phyloP scores from a whole-genome alignment of 2,113 vertebrate genomes.

The Eublepharis macularius region DNA sequence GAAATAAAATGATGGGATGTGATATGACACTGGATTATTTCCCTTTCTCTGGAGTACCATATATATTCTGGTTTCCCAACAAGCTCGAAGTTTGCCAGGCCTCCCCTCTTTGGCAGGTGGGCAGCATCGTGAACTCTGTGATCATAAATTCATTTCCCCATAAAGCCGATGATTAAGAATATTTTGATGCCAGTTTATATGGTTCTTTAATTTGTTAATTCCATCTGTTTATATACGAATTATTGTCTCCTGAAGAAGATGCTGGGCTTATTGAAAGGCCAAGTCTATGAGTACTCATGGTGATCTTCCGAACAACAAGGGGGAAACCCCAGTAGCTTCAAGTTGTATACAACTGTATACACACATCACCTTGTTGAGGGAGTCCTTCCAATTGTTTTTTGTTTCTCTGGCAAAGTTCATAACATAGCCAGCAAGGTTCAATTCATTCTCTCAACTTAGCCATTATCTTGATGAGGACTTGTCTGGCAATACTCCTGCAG shows the following conservation, averaged over 20 bases:
- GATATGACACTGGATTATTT: too few species aligned
- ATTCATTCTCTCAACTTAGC: slow-evolving; percentile 43
- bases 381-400: neutral
- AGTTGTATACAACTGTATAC: slow-evolving; percentile 12
- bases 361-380: slow-evolving; percentile 7
- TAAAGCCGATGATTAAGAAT: neutral
- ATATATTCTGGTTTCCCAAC: slow-evolving; percentile 30
- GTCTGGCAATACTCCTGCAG: slow-evolving; percentile 19
- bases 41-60: neutral
- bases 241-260: neutral
- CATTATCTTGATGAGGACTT: neutral
- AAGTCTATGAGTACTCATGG: neutral
- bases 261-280: too few species aligned
- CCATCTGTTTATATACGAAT: neutral
- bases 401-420: slow-evolving; percentile 11
- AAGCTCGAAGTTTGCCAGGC: slow-evolving; percentile 31
- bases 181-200: neutral
- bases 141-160: slow-evolving; percentile 4
- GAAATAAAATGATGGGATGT: too few species aligned
- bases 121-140: neutral
- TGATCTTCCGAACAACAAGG: neutral
- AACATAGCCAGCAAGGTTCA: slow-evolving; percentile 30
- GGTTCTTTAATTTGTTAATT: neutral
- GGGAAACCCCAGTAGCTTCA: neutral
- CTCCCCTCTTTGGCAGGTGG: slow-evolving; percentile 11